phyloP scores from a whole-genome alignment of 2,888 invertebrate genomes.

The Elegia similella region DNA sequence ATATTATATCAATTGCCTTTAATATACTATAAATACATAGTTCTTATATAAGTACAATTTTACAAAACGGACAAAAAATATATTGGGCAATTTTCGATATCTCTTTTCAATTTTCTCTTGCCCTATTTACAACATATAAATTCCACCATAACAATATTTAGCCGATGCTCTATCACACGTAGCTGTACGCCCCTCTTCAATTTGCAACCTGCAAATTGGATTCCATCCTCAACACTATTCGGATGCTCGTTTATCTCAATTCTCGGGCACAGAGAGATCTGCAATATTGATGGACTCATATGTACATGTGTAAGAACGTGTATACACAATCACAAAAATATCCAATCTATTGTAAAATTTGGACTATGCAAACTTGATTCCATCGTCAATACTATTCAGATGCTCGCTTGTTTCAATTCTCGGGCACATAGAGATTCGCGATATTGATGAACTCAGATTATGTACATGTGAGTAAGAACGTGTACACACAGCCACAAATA shows the following conservation, averaged over 20 bases:
- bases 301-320: not conserved
- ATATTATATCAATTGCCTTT: too few relatives aligned
- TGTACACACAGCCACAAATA: too few relatives aligned
- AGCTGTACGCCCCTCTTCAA: constrained; percentile 23
- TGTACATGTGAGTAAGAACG: too few relatives aligned
- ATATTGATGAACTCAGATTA: too few relatives aligned
- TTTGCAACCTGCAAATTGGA: constrained; percentile 31
- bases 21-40: too few relatives aligned
- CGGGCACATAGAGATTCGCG: too few relatives aligned
- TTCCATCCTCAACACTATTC: constrained; percentile 59
- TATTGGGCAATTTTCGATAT: not conserved
- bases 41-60: too few relatives aligned
- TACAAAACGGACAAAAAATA: too few relatives aligned
- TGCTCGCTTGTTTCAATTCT: too few relatives aligned
- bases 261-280: constrained; percentile 46
- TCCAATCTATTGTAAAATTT: too few relatives aligned
- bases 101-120: not conserved
- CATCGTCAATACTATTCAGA: too few relatives aligned
- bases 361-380: too few relatives aligned
- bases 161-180: constrained; percentile 23
- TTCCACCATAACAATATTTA: constrained; percentile 22
- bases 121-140: constrained; percentile 4
- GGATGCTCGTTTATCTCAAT: constrained; percentile 68
- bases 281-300: constrained; percentile 26
- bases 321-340: not conserved